phyloP scores from a whole-genome alignment of 2,888 invertebrate genomes.

The Neoaliturus tenellus region DNA sequence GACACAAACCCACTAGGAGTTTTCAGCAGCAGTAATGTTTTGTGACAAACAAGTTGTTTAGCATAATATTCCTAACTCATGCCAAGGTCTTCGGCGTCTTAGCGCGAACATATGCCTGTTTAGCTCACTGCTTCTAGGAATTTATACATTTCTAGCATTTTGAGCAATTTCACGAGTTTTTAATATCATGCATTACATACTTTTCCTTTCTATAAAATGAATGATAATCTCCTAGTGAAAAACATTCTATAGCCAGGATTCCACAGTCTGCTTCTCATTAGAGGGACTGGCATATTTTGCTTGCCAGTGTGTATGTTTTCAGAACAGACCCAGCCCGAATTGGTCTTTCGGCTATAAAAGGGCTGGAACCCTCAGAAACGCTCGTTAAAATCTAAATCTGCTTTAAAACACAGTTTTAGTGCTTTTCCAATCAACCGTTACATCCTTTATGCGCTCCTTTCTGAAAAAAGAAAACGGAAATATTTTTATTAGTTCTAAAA shows the following conservation, averaged over 20 bases:
- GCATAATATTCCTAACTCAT: constrained; percentile 23
- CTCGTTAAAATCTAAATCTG: constrained; percentile 36
- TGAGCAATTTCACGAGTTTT: too few relatives aligned
- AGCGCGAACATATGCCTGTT: background rate
- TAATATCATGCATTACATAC: too few relatives aligned
- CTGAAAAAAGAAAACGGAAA: background rate
- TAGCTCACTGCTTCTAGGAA: background rate
- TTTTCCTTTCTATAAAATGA: too few relatives aligned
- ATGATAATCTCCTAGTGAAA: too few relatives aligned
- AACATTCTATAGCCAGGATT: too few relatives aligned
- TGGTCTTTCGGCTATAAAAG: constrained; percentile 26
- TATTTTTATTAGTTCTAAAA: too few relatives aligned
- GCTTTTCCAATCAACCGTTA: constrained; percentile 22
- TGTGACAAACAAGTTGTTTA: constrained; percentile 9
- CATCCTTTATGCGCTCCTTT: constrained; percentile 9
- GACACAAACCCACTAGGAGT: background rate
- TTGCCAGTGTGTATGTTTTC: too few relatives aligned
- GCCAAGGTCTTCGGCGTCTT: background rate
- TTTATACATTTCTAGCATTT: too few relatives aligned
- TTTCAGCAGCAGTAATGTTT: background rate
- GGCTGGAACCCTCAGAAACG: constrained; percentile 36
- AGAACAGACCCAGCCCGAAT: background rate
- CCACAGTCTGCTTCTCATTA: too few relatives aligned
- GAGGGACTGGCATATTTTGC: too few relatives aligned
- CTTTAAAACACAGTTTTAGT: constrained; percentile 8